Percentiles rank a stretch among this genome's conserved stretches.
These are phyloP conservation scores for Alectura lathami DNA, from an alignment of 2,113 vertebrate species.

Conservation along the genomic window DNA sequence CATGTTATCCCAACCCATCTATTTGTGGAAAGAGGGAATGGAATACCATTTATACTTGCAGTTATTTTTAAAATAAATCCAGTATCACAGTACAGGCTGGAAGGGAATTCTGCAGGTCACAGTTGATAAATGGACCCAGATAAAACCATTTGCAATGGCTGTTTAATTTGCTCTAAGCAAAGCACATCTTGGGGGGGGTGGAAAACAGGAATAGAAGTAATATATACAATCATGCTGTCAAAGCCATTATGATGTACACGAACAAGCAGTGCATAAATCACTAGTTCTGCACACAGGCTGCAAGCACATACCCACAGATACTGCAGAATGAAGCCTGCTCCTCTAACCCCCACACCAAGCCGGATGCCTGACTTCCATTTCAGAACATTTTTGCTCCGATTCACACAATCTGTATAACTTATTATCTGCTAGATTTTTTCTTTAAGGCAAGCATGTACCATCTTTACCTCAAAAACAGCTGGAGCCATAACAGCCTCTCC, in stretches of 20 bases:
- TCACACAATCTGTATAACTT: background rate
- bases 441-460: background rate
- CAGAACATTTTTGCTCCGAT: background rate
- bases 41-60: background rate
- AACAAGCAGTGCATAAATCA: background rate
- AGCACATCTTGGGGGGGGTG: background rate
- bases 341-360: background rate
- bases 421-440: accelerated
- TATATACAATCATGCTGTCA: background rate
- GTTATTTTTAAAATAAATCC: background rate
- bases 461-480: constrained; percentile 67
- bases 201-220: background rate
- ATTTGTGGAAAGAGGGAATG: too few relatives aligned
- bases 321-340: background rate
- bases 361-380: background rate
- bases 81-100: background rate
- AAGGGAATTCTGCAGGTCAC: background rate
- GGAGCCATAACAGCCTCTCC: constrained; percentile 52
- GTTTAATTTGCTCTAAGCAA: background rate
- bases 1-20: background rate
- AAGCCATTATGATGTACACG: background rate
- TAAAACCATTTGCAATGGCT: background rate
- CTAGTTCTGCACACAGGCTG: background rate
- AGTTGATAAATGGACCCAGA: background rate
- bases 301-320: background rate